Conservation (phyloP, 1,140 invertebrate genomes). For the Atopsyche davidsoni region DNA sequence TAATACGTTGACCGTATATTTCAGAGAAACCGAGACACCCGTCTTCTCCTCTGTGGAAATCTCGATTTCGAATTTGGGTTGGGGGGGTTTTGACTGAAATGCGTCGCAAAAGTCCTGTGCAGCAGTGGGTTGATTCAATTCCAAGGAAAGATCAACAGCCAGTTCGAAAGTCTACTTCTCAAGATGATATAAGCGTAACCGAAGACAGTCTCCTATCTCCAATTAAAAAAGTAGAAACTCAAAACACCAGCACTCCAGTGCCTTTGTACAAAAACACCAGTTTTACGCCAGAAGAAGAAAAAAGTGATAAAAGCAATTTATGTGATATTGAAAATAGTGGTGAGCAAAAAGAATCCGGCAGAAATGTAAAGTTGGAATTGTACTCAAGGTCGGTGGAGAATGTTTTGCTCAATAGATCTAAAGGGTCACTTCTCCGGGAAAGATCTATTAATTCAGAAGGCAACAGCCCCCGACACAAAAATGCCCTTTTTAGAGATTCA, state of each 20-base stretch:
- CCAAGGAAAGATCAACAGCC: slow-evolving; percentile 32
- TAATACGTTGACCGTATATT: background rate
- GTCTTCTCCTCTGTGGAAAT: slow-evolving; percentile 41
- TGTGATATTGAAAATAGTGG: slow-evolving; percentile 6
- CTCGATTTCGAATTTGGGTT: slow-evolving; percentile 44
- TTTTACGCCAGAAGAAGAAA: slow-evolving; percentile 8
- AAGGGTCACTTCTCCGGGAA: slow-evolving; percentile 40
- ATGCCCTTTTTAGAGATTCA: slow-evolving; percentile 45
- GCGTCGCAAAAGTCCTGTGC: slow-evolving; percentile 46
- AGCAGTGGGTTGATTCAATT: slow-evolving; percentile 47
- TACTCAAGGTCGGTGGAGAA: slow-evolving; percentile 43
- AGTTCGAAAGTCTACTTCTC: background rate
- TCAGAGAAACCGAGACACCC: slow-evolving; percentile 43
- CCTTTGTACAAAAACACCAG: slow-evolving; percentile 5
- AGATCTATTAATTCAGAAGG: slow-evolving; percentile 47
- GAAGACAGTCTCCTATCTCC: slow-evolving; percentile 16
- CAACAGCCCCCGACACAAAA: slow-evolving; percentile 41
- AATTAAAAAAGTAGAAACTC: slow-evolving; percentile 7
- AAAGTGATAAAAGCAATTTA: background rate
- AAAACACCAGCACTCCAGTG: slow-evolving; percentile 11
- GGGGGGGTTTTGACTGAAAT: slow-evolving; percentile 46
- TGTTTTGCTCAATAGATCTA: slow-evolving; percentile 34
- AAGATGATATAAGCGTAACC: slow-evolving; percentile 12
- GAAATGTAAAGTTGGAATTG: slow-evolving; percentile 29
- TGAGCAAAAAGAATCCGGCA: background rate